phyloP scores from a whole-genome alignment of 2,797 vertebrate genomes.

The Falco berigora region DNA sequence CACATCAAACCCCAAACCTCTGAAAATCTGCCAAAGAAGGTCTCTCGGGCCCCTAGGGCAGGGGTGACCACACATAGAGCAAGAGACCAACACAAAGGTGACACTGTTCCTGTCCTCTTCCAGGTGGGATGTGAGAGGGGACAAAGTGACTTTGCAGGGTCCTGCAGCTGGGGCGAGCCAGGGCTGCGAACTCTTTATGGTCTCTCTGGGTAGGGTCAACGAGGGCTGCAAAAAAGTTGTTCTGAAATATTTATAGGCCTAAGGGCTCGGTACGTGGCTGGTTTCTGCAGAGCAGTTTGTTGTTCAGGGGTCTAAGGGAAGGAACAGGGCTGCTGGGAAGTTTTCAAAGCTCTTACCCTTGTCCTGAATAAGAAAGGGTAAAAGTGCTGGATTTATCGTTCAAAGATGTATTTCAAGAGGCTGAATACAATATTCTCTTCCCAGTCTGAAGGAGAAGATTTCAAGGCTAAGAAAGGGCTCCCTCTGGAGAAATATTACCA shows the following conservation, averaged over 20 bases:
- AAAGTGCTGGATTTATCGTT: not conserved
- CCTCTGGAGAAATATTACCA: not conserved
- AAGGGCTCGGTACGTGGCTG: not conserved
- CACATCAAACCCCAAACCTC: not conserved
- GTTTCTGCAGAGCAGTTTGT: not conserved
- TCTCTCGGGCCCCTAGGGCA: fast-evolving
- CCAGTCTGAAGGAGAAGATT: not conserved
- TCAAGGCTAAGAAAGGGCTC: conserved; percentile 6
- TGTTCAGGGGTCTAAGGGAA: not conserved
- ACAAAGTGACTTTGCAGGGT: not conserved
- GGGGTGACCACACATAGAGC: not conserved
- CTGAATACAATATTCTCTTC: not conserved
- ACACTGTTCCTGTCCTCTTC: not conserved
- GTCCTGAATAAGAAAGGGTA: not conserved
- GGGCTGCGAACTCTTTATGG: not conserved
- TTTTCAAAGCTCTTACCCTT: not conserved
- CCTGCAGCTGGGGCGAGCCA: not conserved
- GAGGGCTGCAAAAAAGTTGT: not conserved
- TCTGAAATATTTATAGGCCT: not conserved
- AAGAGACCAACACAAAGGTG: not conserved
- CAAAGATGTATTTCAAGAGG: not conserved
- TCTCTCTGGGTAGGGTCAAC: not conserved
- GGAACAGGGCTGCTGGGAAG: not conserved
- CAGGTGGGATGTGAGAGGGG: not conserved
- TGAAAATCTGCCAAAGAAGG: not conserved